phyloP scores from a whole-genome alignment of 1,140 invertebrate genomes.

The Chironomus striatipennis region DNA sequence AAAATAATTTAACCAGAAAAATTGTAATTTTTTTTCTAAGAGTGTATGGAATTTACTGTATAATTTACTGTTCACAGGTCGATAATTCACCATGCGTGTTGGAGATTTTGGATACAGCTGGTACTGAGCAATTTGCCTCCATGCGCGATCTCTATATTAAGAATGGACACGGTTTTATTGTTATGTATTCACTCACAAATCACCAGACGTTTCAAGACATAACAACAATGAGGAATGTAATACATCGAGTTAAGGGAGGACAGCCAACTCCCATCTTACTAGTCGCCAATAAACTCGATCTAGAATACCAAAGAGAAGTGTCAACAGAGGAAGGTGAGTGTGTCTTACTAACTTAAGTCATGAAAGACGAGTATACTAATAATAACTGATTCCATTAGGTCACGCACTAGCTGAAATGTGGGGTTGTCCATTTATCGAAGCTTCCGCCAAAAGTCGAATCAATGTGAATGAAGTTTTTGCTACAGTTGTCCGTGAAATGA shows the following conservation, averaged over 20 bases:
- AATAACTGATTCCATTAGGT: constrained; percentile 31
- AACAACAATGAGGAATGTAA: constrained; percentile 97
- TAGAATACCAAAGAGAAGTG: constrained; percentile 91
- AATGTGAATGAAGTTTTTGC: constrained; percentile 99
- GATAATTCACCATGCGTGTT: constrained; percentile 97
- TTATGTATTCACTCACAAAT: constrained; percentile 81
- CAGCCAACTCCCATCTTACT: constrained; percentile 89
- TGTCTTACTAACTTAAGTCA: too few species aligned
- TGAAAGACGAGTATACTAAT: not conserved
- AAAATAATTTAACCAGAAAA: too few species aligned
- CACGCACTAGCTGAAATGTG: constrained; percentile 81
- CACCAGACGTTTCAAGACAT: constrained; percentile 73
- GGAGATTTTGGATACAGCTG: constrained; percentile 98
- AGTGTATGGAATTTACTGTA: too few species aligned
- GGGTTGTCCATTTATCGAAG: constrained; percentile 96
- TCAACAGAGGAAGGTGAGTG: constrained; percentile 60
- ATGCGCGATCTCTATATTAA: constrained; percentile 99
- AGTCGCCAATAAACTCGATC: constrained; percentile 93
- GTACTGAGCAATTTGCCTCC: constrained; percentile 99
- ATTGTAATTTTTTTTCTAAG: too few species aligned
- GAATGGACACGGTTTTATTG: constrained; percentile 94
- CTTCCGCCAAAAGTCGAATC: constrained; percentile 95
- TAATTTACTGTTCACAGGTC: constrained; percentile 34
- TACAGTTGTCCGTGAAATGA: constrained; percentile 99
- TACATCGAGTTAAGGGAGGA: constrained; percentile 94